A percentile compares a stretch with the other conserved stretches of the same genome.
Conservation (phyloP, 2,797 vertebrate genomes). For the Pteropus rufus region DNA sequence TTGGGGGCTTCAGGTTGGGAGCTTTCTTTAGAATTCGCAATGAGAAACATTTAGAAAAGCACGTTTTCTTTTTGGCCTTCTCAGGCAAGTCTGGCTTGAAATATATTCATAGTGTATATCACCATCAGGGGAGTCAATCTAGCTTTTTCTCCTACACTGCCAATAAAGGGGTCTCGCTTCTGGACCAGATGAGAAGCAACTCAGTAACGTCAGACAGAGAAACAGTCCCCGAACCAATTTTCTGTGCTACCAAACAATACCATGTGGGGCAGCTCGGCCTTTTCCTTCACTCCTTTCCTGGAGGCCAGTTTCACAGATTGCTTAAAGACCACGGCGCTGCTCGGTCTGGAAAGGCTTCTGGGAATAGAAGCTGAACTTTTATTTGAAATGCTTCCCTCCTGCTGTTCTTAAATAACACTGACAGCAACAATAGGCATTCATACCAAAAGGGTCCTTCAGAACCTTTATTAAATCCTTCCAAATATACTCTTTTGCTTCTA, state of each 20-base stretch:
- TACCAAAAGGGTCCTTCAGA: slow-evolving; percentile 46
- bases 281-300: not conserved
- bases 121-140: not conserved
- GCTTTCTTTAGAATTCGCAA: slow-evolving; percentile 10
- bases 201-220: not conserved
- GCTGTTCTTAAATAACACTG: slow-evolving; percentile 66
- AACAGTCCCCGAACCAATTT: not conserved
- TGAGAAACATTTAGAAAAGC: not conserved
- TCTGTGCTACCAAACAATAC: not conserved
- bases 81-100: not conserved
- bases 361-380: slow-evolving; percentile 59
- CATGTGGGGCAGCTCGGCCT: not conserved
- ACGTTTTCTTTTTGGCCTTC: not conserved
- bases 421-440: slow-evolving; percentile 65
- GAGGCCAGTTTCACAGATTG: slow-evolving; percentile 19
- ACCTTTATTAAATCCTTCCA: slow-evolving; percentile 67
- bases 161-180: not conserved
- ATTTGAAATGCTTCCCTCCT: slow-evolving; percentile 55
- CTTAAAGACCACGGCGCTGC: not conserved
- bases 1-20: not conserved
- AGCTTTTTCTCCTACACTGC: not conserved
- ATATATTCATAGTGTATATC: not conserved
- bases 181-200: not conserved
- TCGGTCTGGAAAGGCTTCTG: slow-evolving; percentile 33
- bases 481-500: slow-evolving; percentile 47